Percentiles rank a stretch among this genome's conserved stretches.
Conservation (phyloP, 1,140 invertebrate species). For the Pseudobourletiella spinata region DNA sequence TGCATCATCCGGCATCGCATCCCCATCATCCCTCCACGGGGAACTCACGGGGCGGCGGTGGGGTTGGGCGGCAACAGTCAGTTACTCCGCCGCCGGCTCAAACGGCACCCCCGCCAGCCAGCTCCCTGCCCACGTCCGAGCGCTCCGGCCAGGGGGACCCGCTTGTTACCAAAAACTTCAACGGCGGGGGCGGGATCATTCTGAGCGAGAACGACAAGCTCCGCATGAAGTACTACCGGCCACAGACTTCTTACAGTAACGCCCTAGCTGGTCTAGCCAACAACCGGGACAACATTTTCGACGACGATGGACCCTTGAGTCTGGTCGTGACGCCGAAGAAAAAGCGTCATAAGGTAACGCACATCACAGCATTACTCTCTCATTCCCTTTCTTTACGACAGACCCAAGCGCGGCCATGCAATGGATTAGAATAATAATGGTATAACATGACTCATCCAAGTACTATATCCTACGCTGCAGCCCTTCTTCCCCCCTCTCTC, state of each 20-base stretch:
- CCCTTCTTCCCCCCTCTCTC: too few relatives aligned
- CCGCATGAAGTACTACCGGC: conserved; percentile 4
- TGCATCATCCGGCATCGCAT: not conserved
- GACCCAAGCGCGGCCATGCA: too few relatives aligned
- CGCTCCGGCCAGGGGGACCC: not conserved
- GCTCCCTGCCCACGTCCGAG: not conserved
- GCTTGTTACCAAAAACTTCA: not conserved
- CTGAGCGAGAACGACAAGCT: conserved; percentile 4
- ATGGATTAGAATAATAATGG: too few relatives aligned
- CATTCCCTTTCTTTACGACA: too few relatives aligned
- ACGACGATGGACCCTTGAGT: conserved; percentile 50
- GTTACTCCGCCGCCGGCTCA: not conserved
- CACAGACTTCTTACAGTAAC: not conserved
- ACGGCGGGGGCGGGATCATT: conserved; percentile 1
- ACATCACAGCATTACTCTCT: too few relatives aligned
- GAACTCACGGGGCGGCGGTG: too few relatives aligned
- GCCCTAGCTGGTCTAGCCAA: conserved; percentile 13
- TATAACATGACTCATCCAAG: too few relatives aligned
- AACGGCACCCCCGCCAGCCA: too few relatives aligned
- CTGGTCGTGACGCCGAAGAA: conserved; percentile 66
- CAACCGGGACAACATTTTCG: conserved; percentile 46
- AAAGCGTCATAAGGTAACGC: conserved; percentile 78
- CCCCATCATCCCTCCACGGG: not conserved
- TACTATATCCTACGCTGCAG: too few relatives aligned
- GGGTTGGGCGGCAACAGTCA: not conserved